These are phyloP conservation scores for Tarsius wallacei DNA, from an alignment of 2,797 vertebrate genomes.

Conservation along the genomic window DNA sequence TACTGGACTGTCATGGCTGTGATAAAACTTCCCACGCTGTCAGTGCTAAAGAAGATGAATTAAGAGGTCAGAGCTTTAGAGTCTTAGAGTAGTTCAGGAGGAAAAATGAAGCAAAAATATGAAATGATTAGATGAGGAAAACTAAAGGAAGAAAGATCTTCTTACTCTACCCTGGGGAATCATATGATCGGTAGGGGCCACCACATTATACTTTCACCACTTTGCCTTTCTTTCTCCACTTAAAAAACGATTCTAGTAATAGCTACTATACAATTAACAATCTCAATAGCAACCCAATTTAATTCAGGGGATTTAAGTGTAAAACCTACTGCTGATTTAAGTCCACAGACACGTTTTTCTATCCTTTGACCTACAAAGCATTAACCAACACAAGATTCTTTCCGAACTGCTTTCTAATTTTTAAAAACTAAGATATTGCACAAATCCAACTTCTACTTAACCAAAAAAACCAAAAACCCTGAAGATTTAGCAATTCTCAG, in stretches of 20 bases:
- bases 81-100: constrained; percentile 4
- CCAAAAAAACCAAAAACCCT: background rate
- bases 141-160: background rate
- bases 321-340: background rate
- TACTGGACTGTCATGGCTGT: constrained; percentile 63
- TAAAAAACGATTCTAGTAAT: background rate
- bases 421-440: background rate
- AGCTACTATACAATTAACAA: background rate
- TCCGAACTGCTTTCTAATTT: background rate
- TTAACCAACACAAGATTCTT: background rate
- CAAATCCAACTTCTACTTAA: background rate
- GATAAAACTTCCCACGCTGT: constrained; percentile 72
- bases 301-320: background rate
- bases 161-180: background rate
- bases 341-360: background rate
- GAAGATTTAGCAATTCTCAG: background rate
- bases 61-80: constrained; percentile 62
- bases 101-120: constrained; percentile 17
- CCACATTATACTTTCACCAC: background rate
- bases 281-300: background rate
- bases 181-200: rapidly evolving
- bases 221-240: background rate
- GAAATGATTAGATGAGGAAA: constrained; percentile 40
- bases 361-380: background rate
- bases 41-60: constrained; percentile 62